These are phyloP conservation scores for Heterochromis multidens DNA, from an alignment of 2,113 vertebrate species.

Conservation along the genomic window DNA sequence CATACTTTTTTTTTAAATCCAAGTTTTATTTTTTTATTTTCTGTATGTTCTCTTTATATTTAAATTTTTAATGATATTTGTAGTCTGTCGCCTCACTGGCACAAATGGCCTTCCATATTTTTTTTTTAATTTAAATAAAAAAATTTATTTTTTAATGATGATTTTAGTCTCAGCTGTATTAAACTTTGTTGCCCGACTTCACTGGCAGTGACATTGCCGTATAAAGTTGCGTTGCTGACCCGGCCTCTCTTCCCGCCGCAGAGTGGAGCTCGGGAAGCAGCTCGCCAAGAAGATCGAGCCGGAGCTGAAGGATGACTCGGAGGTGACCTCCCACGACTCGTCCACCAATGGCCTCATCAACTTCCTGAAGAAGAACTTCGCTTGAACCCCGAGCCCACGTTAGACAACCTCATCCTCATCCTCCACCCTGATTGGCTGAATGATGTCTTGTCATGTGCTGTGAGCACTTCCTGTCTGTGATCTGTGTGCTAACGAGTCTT, in stretches of 20 bases:
- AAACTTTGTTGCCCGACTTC: neutral
- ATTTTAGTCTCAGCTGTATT: neutral
- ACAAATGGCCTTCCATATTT: neutral
- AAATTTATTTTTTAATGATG: too few species aligned
- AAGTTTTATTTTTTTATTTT: neutral
- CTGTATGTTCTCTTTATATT: too few species aligned
- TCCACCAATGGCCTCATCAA: slow-evolving; percentile 95
- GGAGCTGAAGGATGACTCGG: slow-evolving; percentile 79
- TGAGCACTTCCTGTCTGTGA: slow-evolving; percentile 57
- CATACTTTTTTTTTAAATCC: rapidly evolving
- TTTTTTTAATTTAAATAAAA: too few species aligned
- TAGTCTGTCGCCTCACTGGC: neutral
- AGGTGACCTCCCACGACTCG: slow-evolving; percentile 88
- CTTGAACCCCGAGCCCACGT: slow-evolving; percentile 41
- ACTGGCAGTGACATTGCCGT: neutral
- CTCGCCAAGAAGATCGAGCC: slow-evolving; percentile 96
- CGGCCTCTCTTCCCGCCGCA: slow-evolving; percentile 12
- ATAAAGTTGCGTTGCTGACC: neutral
- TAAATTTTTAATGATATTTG: too few species aligned
- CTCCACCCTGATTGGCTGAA: slow-evolving; percentile 21
- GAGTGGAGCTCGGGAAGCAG: slow-evolving; percentile 96
- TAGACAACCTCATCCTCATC: neutral
- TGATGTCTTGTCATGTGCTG: neutral
- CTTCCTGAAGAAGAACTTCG: slow-evolving; percentile 92
- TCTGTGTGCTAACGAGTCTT: slow-evolving; percentile 2